A percentile compares a stretch with the other conserved stretches of the same genome.
Evolutionary conservation across 2,888 invertebrate genomes (phyloP).

Genomic region (Laspeyria flexula): DNA sequence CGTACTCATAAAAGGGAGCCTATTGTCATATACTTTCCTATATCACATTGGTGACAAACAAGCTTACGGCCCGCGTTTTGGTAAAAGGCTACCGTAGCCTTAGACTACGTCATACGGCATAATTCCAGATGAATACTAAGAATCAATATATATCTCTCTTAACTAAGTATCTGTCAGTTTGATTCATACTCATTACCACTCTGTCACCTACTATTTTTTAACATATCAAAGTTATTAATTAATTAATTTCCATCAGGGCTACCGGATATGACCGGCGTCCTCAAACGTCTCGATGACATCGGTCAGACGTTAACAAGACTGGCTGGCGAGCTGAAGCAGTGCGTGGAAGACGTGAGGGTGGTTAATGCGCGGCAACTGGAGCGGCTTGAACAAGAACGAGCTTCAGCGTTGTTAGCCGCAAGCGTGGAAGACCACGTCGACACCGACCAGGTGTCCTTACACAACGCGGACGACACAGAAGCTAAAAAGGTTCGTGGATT

Average conservation of each 20-base stretch:
- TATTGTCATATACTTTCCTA: too few species aligned
- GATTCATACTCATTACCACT: too few species aligned
- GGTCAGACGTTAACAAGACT: constrained; percentile 89
- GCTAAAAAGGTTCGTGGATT: constrained; percentile 89
- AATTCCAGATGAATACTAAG: too few species aligned
- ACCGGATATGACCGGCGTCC: constrained; percentile 73
- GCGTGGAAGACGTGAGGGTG: constrained; percentile 90
- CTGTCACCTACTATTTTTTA: too few species aligned
- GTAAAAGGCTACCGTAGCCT: too few species aligned
- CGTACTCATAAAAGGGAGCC: too few species aligned
- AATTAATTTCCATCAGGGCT: constrained; percentile 49
- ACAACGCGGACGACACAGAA: constrained; percentile 87
- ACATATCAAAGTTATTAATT: background rate
- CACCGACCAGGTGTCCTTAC: constrained; percentile 75
- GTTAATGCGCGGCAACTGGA: constrained; percentile 88
- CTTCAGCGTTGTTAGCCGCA: constrained; percentile 89
- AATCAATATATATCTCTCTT: too few species aligned
- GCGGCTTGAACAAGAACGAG: constrained; percentile 87
- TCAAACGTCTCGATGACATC: constrained; percentile 90
- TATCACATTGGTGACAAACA: too few species aligned
- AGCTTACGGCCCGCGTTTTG: too few species aligned
- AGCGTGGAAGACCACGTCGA: constrained; percentile 88
- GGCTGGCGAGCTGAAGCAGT: constrained; percentile 89
- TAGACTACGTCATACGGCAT: too few species aligned
- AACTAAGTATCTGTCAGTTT: too few species aligned